Base-by-base conservation (phyloP, 2,113 vertebrate species). In the Pteruthius melanotis region DNA sequence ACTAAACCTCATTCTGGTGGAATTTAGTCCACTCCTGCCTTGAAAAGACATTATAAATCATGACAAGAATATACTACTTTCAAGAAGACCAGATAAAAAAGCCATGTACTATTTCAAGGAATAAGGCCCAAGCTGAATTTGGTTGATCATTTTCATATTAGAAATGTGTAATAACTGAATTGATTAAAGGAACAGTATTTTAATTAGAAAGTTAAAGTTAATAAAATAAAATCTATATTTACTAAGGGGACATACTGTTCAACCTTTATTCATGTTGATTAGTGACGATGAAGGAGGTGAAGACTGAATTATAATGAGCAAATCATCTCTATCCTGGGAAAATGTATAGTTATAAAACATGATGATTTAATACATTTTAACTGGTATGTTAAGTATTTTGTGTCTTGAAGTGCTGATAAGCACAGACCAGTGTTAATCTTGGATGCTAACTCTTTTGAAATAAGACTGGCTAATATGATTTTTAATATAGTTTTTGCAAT, bases 1-100 rank as follows among this genome's bases (percentile, higher is more conserved):
- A 92, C 42, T 87, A 85, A 94, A 61, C 17, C 61, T 90, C 27
- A 22, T 95, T 95, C 44, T n/a, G 27, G 47, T 89, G 59, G 40
- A 82, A 72, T 92, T 97, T 60, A 45, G 24, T 63, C 93, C 47
- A 33, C 53, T 90, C 56, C 70, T 82, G 61, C 37, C 45, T 95
- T 56, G 87, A 80, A 96, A 76, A 94, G 56, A 30, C 12, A 19
- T 49, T 86, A 27, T 87, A 88, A 95, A 87, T 97, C 35, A 83
- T 88, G 72, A 69, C 74, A 94, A 88, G 40, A 84, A 81, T 42
- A 78, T 40, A 54, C 18, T 52, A 22, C 9, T 91, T 94, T 95
- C 59, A 81, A 60, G 72, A 91, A 60, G 14, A 77, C 17, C 16
- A 76, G 42, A 70, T 59, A 50, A 94, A 93, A 77, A 39, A 52